A percentile compares a stretch with the other conserved stretches of the same genome.
phyloP scores from a whole-genome alignment of 2,888 invertebrate genomes.

The Acrobasis suavella region DNA sequence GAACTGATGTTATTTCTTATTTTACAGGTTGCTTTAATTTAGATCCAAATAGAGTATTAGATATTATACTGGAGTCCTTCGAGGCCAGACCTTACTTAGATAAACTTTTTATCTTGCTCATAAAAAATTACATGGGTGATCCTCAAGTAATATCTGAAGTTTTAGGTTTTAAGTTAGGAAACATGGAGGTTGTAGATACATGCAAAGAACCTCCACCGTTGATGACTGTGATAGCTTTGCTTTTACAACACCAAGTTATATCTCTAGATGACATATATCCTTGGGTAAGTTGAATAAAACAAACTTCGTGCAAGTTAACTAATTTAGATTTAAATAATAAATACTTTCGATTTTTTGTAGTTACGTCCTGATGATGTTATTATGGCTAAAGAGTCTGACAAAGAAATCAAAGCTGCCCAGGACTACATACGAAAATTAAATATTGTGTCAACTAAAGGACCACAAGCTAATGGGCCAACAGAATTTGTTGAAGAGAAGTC shows the following conservation, averaged over 20 bases:
- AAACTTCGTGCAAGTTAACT: too few relatives aligned
- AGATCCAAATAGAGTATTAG: constrained; percentile 98
- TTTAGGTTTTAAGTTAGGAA: constrained; percentile 95
- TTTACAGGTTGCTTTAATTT: constrained; percentile 97
- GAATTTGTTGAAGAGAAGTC: constrained; percentile 86
- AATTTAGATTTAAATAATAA: too few relatives aligned
- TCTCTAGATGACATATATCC: constrained; percentile 93
- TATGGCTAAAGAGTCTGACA: constrained; percentile 91
- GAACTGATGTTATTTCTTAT: constrained; percentile 22
- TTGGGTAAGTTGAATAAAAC: constrained; percentile 85
- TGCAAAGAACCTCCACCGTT: constrained; percentile 90
- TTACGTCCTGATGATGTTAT: constrained; percentile 92
- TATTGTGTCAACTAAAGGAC: constrained; percentile 90
- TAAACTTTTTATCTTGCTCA: constrained; percentile 91
- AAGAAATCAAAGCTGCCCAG: constrained; percentile 90
- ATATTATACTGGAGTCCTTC: constrained; percentile 97
- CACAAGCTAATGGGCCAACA: constrained; percentile 87
- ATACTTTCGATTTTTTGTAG: constrained; percentile 58
- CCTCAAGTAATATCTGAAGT: constrained; percentile 93
- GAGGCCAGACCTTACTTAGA: constrained; percentile 92
- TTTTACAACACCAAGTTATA: constrained; percentile 94
- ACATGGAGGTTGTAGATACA: constrained; percentile 82
- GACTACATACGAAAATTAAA: constrained; percentile 94
- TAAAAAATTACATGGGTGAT: constrained; percentile 93
- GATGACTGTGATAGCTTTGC: constrained; percentile 93